phyloP scores from a whole-genome alignment of 2,888 invertebrate species.

The Folsomia candida region DNA sequence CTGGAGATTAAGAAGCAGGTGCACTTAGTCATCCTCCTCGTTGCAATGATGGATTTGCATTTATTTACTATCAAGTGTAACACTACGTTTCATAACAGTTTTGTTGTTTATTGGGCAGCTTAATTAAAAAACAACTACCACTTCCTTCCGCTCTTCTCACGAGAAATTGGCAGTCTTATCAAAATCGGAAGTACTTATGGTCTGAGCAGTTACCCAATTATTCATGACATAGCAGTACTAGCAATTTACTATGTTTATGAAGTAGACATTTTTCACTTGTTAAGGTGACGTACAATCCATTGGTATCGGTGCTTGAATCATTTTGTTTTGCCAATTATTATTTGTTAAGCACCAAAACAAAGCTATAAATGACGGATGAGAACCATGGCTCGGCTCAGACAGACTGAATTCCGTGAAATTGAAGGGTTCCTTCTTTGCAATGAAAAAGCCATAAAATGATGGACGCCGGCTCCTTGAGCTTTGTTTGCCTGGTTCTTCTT shows the following conservation, averaged over 20 bases:
- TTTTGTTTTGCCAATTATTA: background rate
- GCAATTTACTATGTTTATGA: background rate
- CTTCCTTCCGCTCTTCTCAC: background rate
- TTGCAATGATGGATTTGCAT: background rate
- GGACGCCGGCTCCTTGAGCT: background rate
- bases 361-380: background rate
- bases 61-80: background rate
- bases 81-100: background rate
- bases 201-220: background rate
- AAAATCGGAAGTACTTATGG: background rate
- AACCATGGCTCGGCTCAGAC: background rate
- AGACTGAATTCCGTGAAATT: background rate
- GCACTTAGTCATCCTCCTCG: too few species aligned
- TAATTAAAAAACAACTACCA: background rate
- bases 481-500: background rate
- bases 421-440: background rate
- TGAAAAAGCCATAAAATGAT: background rate
- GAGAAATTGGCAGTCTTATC: background rate
- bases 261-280: too few species aligned
- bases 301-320: background rate
- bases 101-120: background rate
- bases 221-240: background rate
- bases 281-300: too few species aligned
- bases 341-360: background rate
- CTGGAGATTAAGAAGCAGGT: too few species aligned